Base-by-base conservation (phyloP, 1,140 invertebrate species). In the Diorhabda carinulata region DNA sequence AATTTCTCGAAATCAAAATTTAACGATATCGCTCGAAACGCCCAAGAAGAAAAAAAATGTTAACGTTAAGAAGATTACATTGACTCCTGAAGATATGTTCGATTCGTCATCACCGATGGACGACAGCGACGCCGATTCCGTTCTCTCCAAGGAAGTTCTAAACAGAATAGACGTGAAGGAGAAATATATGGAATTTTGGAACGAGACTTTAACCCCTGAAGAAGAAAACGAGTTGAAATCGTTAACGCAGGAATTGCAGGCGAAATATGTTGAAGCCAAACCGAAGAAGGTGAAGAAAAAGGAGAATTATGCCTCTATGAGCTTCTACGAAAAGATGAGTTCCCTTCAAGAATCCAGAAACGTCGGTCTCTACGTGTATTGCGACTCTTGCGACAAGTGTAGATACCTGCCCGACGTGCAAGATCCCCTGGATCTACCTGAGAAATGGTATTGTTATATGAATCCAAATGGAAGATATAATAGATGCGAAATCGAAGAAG, bases 381-480 rank as follows among this genome's bases (percentile, higher is more conserved):
- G 89, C 72, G 82, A 82, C 57, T 77, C 75, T 3, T 90, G 89
- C 74, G 74, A 83, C 68, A 86, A 86, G 68, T 89, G 84, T 85
- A 82, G 89, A 52, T 87, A 85, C 65, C 70, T 86, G 3, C 75
- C 82, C 2, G 64, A 84, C 56, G 80, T 86, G 4, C 78, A 86
- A 5, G 89, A 90, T 78, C 87, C 86, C 3, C 66, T 83, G 41
- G 81, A 85, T 57, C 74, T 90, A 42, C 88, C 88, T 7, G 78
- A 84, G 4, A 81, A 82, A 44, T 90, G 89, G 89, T 86, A 82
- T 72, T 91, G 89, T 73, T 70, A 80, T 42, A 87, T 89, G 85
- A 87, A 89, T 74, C 73, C 80, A 3, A 69, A 73, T 66, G 1
- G 25, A 41, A 8, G 60, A 5, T 64, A 74, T 25, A 74, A 73